Conservation (phyloP, 2,113 vertebrate species). For the Tychaedon coryphoeus region DNA sequence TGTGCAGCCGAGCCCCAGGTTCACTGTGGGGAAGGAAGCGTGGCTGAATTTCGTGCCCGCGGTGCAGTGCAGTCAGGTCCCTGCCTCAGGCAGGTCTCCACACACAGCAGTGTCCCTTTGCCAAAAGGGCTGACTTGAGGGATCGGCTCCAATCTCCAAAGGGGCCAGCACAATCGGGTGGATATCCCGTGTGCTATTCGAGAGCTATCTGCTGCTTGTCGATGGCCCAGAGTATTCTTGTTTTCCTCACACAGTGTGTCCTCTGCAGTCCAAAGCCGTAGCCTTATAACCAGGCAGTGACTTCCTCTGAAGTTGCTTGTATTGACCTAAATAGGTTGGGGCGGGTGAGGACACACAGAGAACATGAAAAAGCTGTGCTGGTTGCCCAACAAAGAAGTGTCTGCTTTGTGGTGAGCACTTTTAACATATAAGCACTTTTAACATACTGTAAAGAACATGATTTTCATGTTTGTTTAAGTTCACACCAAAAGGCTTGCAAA, state of each 20-base stretch:
- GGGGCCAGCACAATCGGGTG: accelerated
- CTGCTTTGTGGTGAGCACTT: conserved; percentile 63
- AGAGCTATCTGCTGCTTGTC: background rate
- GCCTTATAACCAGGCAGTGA: conserved; percentile 46
- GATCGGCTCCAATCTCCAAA: background rate
- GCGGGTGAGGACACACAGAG: conserved; percentile 52
- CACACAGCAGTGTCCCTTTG: background rate
- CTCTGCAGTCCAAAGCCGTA: background rate
- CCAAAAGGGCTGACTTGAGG: background rate
- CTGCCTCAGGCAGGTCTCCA: background rate
- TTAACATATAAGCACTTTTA: conserved; percentile 61
- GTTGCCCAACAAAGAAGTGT: conserved; percentile 63
- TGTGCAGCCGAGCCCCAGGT: background rate
- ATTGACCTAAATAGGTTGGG: conserved; percentile 67
- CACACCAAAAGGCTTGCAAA: conserved; percentile 53
- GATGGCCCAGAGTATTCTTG: background rate
- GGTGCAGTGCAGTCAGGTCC: background rate
- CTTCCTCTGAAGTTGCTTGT: conserved; percentile 59
- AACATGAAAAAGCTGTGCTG: conserved; percentile 57
- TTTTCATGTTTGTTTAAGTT: conserved; percentile 57
- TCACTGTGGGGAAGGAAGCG: accelerated
- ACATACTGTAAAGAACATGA: conserved; percentile 44
- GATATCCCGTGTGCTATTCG: background rate
- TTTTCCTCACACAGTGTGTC: background rate
- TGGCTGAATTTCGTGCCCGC: accelerated